A percentile compares a stretch with the other conserved stretches of the same genome.
phyloP scores from a whole-genome alignment of 2,113 vertebrate genomes.

The Illadopsis cleaveri region DNA sequence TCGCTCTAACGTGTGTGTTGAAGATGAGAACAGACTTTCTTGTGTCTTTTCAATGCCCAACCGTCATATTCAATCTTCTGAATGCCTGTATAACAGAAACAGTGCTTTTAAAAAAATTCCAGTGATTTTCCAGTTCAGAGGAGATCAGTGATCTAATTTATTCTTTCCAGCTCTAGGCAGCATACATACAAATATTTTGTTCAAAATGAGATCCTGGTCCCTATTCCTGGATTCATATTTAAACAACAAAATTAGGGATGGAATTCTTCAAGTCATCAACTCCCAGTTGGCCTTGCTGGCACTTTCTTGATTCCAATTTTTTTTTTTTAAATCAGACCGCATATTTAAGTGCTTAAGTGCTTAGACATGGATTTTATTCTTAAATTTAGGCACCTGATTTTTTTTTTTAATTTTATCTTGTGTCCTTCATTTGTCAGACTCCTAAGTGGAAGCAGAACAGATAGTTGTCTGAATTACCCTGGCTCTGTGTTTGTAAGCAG shows the following conservation, averaged over 20 bases:
- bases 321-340: background rate
- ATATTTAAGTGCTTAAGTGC: slow-evolving; percentile 30
- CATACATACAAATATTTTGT: background rate
- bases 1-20: background rate
- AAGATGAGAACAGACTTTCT: background rate
- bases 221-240: background rate
- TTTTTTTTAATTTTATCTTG: too few species aligned
- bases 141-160: background rate
- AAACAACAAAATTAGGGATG: background rate
- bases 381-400: slow-evolving; percentile 1
- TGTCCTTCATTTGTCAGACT: background rate
- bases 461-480: background rate
- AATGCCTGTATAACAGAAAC: background rate
- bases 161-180: background rate
- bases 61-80: fast-evolving
- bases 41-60: fast-evolving
- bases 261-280: background rate
- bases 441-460: slow-evolving; percentile 7
- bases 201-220: background rate
- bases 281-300: background rate
- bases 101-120: background rate
- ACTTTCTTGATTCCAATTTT: background rate
- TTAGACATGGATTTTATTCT: slow-evolving; percentile 25
- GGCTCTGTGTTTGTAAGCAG: background rate
- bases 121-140: background rate